A percentile compares a stretch with the other conserved stretches of the same genome.
Conservation (phyloP, 1,140 invertebrate species). For the Hypothenemus hampei region DNA sequence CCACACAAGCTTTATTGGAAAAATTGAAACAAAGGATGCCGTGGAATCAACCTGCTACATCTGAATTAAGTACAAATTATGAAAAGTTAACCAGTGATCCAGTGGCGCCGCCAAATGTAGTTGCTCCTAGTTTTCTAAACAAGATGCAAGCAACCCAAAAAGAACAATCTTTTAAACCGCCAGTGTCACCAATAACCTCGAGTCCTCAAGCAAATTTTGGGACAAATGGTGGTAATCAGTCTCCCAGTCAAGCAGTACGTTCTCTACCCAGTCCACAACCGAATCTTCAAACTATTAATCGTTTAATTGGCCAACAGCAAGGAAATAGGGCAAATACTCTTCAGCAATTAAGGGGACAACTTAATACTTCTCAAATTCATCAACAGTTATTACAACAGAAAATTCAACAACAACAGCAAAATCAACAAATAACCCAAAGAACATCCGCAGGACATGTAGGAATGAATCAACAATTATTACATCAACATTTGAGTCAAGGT, state of each 20-base stretch:
- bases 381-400: conserved; percentile 39
- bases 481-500: conserved; percentile 31
- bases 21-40: conserved; percentile 74
- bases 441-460: conserved; percentile 20
- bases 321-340: conserved; percentile 23
- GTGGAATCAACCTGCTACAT: conserved; percentile 61
- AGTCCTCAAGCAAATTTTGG: conserved; percentile 1
- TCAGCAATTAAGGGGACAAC: conserved; percentile 33
- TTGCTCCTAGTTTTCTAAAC: conserved; percentile 41
- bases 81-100: conserved; percentile 39
- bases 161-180: conserved; percentile 29
- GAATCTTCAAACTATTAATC: conserved; percentile 29
- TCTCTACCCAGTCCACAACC: conserved; percentile 39
- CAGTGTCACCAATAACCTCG: conserved; percentile 41
- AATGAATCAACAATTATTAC: conserved; percentile 34
- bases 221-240: conserved; percentile 11
- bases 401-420: conserved; percentile 37
- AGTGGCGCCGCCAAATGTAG: conserved; percentile 46
- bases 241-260: conserved; percentile 33
- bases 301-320: conserved; percentile 30
- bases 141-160: conserved; percentile 44
- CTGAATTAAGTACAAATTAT: conserved; percentile 43
- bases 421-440: conserved; percentile 31
- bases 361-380: conserved; percentile 33
- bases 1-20: conserved; percentile 64